Conservation (phyloP, 2,888 invertebrate species). For the Caenorhabditis sp. region DNA sequence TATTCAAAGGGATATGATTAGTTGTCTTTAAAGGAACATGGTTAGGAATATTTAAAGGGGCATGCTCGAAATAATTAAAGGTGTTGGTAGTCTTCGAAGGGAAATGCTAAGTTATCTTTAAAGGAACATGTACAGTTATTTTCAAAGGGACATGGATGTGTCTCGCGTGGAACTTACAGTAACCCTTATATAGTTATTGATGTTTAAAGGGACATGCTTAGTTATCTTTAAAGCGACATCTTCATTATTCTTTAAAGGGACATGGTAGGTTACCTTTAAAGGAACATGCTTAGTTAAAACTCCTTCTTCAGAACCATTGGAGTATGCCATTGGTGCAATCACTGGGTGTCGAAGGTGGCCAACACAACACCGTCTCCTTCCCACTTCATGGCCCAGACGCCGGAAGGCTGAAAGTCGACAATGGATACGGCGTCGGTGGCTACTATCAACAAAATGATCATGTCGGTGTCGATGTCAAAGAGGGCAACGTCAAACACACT, state of each 20-base stretch:
- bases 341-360: slow-evolving; percentile 63
- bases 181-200: no score
- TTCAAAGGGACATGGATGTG: no score
- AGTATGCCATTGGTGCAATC: slow-evolving; percentile 61
- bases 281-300: background rate
- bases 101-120: no score
- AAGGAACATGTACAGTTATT: no score
- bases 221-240: no score
- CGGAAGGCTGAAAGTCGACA: slow-evolving; percentile 49
- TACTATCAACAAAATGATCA: slow-evolving; percentile 58
- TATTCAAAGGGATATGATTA: no score
- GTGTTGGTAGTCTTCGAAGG: no score
- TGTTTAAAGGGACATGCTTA: no score
- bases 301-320: slow-evolving; percentile 51
- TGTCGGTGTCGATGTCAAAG: slow-evolving; percentile 52
- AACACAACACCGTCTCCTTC: slow-evolving; percentile 54
- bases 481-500: slow-evolving; percentile 46
- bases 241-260: background rate
- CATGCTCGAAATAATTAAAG: no score
- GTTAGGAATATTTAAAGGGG: no score
- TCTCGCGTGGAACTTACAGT: no score
- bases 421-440: slow-evolving; percentile 55
- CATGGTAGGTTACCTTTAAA: background rate
- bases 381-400: slow-evolving; percentile 45
- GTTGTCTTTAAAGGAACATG: no score